phyloP scores from a whole-genome alignment of 2,888 invertebrate species.

The Alloscopus bannaensis region DNA sequence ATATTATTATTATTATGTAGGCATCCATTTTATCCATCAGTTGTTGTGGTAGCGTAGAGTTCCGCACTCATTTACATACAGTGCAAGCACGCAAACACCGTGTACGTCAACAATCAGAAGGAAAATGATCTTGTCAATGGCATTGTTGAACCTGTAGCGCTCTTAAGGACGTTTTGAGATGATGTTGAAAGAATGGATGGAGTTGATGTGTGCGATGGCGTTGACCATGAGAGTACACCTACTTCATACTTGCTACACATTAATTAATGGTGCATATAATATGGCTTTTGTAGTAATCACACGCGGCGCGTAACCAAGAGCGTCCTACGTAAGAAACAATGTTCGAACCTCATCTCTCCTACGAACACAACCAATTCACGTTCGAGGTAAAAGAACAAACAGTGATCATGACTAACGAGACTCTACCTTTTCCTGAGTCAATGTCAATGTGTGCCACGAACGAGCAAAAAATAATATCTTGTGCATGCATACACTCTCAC shows the following conservation, averaged over 20 bases:
- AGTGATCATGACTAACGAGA: background rate
- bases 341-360: background rate
- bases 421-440: slow-evolving; percentile 54
- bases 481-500: too few species aligned
- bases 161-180: slow-evolving; percentile 52
- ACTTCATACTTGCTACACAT: slow-evolving; percentile 56
- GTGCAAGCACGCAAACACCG: background rate
- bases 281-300: background rate
- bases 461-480: too few species aligned
- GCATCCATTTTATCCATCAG: too few species aligned
- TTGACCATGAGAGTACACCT: slow-evolving; percentile 57
- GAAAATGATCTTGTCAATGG: slow-evolving; percentile 49
- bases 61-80: slow-evolving; percentile 14
- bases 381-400: background rate
- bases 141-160: slow-evolving; percentile 66
- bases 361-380: background rate
- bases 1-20: too few species aligned
- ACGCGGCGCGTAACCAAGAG: background rate
- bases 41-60: background rate
- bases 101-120: background rate
- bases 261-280: slow-evolving; percentile 54
- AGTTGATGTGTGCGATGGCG: background rate
- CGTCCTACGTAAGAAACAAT: background rate
- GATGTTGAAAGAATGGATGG: slow-evolving; percentile 31
- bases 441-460: slow-evolving; percentile 54